These are phyloP conservation scores for Heliocidaris erythrogramma DNA, from an alignment of 35 echinoderm and acorn worm species.

Conservation along the genomic window DNA sequence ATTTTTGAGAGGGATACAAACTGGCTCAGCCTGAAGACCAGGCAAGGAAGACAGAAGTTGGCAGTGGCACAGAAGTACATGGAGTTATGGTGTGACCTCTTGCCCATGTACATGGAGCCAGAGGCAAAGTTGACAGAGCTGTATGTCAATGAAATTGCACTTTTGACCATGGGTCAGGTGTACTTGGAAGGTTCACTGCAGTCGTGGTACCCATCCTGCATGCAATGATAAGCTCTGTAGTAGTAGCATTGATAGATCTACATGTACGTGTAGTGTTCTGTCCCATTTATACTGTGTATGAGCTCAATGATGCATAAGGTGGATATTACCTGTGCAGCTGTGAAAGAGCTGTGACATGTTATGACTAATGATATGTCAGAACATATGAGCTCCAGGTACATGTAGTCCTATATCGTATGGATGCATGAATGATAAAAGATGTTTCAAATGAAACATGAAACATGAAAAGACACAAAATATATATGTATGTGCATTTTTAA, in stretches of 20 bases:
- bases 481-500: no score
- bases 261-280: neutral
- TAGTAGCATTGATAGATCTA: neutral
- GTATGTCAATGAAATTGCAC: slow-evolving; percentile 17
- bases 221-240: no score
- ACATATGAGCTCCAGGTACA: neutral
- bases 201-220: neutral
- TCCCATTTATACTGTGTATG: neutral
- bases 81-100: neutral
- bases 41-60: neutral
- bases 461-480: no score
- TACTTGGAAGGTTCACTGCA: neutral
- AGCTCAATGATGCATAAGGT: neutral
- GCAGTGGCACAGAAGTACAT: neutral
- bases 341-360: neutral
- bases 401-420: no score
- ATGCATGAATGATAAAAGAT: no score
- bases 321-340: neutral
- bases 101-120: neutral
- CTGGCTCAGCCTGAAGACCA: no score
- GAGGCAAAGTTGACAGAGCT: slow-evolving; percentile 15
- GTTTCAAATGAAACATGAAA: no score
- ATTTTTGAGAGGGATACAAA: no score
- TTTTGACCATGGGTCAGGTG: slow-evolving; percentile 2
- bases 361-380: neutral